These are phyloP conservation scores for Arctocebus calabarensis DNA, from an alignment of 2,797 vertebrate species.

Conservation along the genomic window DNA sequence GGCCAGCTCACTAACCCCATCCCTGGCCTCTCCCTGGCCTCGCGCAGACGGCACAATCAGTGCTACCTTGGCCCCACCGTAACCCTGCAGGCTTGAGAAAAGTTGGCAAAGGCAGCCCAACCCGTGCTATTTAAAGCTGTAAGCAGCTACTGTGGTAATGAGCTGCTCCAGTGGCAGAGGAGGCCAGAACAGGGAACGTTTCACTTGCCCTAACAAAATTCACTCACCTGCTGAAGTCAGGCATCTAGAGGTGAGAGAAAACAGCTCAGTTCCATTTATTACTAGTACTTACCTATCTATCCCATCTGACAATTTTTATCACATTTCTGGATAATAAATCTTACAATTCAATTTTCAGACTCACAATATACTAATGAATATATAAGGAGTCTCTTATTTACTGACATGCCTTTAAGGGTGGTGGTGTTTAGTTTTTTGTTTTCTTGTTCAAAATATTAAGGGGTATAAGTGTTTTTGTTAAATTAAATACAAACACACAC, in stretches of 20 bases:
- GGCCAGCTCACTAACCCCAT: constrained; percentile 67
- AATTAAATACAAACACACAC: not conserved
- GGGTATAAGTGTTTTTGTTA: not conserved
- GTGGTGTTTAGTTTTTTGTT: not conserved
- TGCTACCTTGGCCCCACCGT: constrained; percentile 67
- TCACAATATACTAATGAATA: not conserved
- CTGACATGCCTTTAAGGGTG: not conserved
- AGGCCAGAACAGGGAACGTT: not conserved
- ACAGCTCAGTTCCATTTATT: not conserved
- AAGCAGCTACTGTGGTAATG: constrained; percentile 71
- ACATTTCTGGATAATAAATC: not conserved
- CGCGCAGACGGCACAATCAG: constrained; percentile 14
- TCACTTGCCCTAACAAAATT: constrained; percentile 12
- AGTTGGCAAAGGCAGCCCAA: constrained; percentile 59
- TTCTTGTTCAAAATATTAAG: not conserved
- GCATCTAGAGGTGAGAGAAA: not conserved
- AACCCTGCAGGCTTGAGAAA: constrained; percentile 70
- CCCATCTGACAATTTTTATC: not conserved
- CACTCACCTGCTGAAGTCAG: constrained; percentile 5
- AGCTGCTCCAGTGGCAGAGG: constrained; percentile 50
- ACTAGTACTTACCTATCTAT: not conserved
- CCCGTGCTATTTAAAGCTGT: constrained; percentile 75
- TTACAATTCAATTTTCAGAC: not conserved
- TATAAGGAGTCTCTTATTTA: not conserved
- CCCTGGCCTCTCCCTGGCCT: constrained; percentile 69